A percentile compares a stretch with the other conserved stretches of the same genome.
Conservation (phyloP, 1,140 invertebrate genomes). For the Cydia strobilella region DNA sequence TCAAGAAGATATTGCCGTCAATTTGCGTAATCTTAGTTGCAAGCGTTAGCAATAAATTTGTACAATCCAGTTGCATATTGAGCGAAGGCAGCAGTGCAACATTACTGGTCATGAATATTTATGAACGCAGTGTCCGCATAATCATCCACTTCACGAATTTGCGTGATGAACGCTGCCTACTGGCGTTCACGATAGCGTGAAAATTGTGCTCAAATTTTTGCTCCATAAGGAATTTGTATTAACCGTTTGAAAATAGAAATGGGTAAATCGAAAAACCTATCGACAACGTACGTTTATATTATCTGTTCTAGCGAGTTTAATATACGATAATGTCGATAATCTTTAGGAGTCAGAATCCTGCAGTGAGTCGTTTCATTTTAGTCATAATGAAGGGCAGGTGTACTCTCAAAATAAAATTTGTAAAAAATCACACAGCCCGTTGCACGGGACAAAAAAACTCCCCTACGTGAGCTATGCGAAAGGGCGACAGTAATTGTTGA, state of each 20-base stretch:
- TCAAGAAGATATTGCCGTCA: background rate
- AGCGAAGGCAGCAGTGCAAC: conserved; percentile 14
- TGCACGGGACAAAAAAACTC: conserved; percentile 43
- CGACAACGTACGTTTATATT: background rate
- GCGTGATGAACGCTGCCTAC: conserved; percentile 8
- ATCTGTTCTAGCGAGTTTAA: background rate
- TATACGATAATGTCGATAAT: background rate
- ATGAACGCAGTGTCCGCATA: conserved; percentile 11
- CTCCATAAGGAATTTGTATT: background rate
- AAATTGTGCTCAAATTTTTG: background rate
- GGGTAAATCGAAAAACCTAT: too few relatives aligned
- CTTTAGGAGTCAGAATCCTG: background rate
- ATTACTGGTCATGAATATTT: conserved; percentile 23
- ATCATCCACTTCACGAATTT: conserved; percentile 19
- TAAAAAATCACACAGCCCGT: conserved; percentile 48
- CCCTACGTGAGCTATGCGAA: conserved; percentile 50
- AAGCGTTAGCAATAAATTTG: background rate
- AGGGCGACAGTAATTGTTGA: conserved; percentile 68
- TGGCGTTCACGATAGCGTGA: background rate
- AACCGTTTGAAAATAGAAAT: too few relatives aligned
- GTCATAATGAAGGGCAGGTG: conserved; percentile 9
- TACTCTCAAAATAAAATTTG: conserved; percentile 19
- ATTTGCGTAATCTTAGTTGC: background rate
- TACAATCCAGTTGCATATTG: background rate
- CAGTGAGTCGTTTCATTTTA: background rate